Conservation (phyloP, 2,113 vertebrate species). For the Pterocles burchelli region DNA sequence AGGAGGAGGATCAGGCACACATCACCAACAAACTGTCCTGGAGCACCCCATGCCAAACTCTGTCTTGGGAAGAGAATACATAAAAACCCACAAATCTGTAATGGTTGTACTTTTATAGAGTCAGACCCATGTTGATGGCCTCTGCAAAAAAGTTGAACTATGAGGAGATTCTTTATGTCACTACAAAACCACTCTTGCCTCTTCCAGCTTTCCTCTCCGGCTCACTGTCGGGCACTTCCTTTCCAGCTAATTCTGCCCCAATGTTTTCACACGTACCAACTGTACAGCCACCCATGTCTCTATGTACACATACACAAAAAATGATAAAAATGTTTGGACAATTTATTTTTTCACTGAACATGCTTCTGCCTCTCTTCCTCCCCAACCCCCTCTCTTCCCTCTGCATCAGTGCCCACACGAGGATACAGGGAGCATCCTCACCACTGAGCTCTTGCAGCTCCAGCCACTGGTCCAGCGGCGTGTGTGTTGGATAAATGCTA, state of each 20-base stretch:
- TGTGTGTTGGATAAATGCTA: neutral
- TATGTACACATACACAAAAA: neutral
- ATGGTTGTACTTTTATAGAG: neutral
- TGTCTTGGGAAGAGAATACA: neutral
- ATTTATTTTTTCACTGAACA: neutral
- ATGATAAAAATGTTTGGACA: neutral
- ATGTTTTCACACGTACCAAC: fast-evolving
- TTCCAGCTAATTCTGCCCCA: neutral
- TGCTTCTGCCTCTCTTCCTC: neutral
- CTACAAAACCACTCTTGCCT: neutral
- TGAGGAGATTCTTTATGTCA: neutral
- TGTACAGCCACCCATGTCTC: neutral
- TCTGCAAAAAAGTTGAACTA: neutral
- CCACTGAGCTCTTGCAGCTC: neutral
- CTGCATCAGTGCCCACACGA: neutral
- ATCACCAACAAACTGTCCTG: neutral
- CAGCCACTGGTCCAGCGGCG: conserved; percentile 1
- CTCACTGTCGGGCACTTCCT: neutral
- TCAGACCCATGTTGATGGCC: neutral
- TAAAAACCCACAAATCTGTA: neutral
- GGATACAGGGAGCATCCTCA: conserved; percentile 8
- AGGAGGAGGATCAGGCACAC: neutral
- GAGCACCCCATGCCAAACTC: neutral
- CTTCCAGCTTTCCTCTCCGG: neutral
- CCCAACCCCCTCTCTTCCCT: neutral